phyloP scores from a whole-genome alignment of 2,797 vertebrate genomes.

The Furcifer pardalis region DNA sequence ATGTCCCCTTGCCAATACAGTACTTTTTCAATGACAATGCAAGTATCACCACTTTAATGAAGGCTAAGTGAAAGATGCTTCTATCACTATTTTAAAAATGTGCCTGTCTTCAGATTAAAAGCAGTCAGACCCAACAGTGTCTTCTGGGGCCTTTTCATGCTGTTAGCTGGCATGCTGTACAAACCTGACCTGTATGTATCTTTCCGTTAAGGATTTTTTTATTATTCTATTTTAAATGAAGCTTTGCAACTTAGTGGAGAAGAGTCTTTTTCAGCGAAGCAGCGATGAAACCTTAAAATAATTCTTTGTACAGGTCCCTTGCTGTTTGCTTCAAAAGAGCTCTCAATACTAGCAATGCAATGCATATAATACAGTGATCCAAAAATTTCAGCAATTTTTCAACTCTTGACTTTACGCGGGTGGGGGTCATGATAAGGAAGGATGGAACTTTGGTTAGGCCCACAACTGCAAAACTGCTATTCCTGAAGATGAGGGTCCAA shows the following conservation, averaged over 20 bases:
- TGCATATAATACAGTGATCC: not conserved
- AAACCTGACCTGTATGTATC: not conserved
- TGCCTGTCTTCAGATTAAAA: not conserved
- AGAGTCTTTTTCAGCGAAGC: conserved; percentile 17
- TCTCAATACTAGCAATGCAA: conserved; percentile 21
- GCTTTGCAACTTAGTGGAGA: not conserved
- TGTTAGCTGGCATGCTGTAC: not conserved
- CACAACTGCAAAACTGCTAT: not conserved
- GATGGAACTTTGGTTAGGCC: conserved; percentile 16
- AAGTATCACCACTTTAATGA: not conserved
- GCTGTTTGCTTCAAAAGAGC: conserved; percentile 12
- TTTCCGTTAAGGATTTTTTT: conserved; percentile 14
- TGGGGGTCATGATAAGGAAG: not conserved
- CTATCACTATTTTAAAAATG: not conserved
- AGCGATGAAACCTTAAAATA: not conserved
- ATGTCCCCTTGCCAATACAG: conserved; percentile 1
- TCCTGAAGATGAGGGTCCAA: not conserved
- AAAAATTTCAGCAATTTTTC: conserved; percentile 32
- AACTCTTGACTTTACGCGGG: conserved; percentile 10
- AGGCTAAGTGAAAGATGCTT: not conserved
- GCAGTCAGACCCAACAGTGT: not conserved
- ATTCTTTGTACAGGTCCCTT: conserved; percentile 26
- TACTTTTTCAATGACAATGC: not conserved
- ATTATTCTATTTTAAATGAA: conserved; percentile 1
- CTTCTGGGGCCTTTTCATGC: not conserved